Evolutionary conservation across 1,140 invertebrate species (phyloP).

Genomic region (Coboldia fuscipes): DNA sequence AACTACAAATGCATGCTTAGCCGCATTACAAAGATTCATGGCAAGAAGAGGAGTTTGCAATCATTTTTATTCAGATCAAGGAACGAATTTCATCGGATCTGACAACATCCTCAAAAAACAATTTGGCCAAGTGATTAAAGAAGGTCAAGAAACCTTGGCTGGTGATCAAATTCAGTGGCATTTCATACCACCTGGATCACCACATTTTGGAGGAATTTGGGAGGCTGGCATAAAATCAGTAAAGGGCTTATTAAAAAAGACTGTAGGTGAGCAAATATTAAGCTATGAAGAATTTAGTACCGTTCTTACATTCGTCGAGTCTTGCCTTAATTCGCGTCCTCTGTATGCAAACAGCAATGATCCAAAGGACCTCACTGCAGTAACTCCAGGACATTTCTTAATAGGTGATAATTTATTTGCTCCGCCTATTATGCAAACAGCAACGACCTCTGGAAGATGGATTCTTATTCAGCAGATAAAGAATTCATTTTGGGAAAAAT

Average conservation of each 20-base stretch:
- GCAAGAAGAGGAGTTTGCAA: slow-evolving; percentile 7
- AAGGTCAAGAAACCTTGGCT: neutral
- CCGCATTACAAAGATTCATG: slow-evolving; percentile 13
- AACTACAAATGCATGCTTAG: slow-evolving; percentile 10
- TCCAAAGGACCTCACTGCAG: slow-evolving; percentile 7
- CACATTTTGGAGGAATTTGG: slow-evolving; percentile 18
- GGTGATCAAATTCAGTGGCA: slow-evolving; percentile 6
- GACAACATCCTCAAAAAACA: slow-evolving; percentile 4
- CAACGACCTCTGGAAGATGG: slow-evolving; percentile 6
- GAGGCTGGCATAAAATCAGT: slow-evolving; percentile 12
- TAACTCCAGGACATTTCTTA: slow-evolving; percentile 9
- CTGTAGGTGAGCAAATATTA: slow-evolving; percentile 4
- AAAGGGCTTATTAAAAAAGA: slow-evolving; percentile 7
- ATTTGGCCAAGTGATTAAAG: slow-evolving; percentile 2
- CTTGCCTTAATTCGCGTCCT: slow-evolving; percentile 9
- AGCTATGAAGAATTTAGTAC: slow-evolving; percentile 11
- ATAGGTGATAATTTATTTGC: slow-evolving; percentile 4
- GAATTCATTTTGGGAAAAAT: slow-evolving; percentile 11
- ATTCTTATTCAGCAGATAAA: slow-evolving; percentile 9
- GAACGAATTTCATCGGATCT: slow-evolving; percentile 12
- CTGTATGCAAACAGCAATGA: slow-evolving; percentile 5
- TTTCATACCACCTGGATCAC: slow-evolving; percentile 10
- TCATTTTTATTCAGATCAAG: slow-evolving; percentile 12
- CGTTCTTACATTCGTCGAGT: slow-evolving; percentile 8
- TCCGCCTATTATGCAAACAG: neutral